Base-by-base conservation (phyloP, 2,888 invertebrate species). In the Pasiphila rectangulata region DNA sequence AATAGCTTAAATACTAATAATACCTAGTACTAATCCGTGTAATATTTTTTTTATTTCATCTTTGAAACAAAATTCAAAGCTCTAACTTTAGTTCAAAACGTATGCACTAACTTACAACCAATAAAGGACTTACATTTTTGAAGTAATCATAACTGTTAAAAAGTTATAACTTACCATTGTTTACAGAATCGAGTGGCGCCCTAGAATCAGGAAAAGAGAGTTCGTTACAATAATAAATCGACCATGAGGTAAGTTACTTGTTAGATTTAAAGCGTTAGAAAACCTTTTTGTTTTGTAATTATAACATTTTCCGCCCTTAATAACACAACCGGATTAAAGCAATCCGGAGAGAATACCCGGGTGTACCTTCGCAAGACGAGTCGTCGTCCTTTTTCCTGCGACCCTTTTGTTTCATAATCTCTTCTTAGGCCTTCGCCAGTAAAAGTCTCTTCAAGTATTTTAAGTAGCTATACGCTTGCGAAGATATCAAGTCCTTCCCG, bases 381-480 rank as follows among this genome's bases (percentile, higher is more conserved):
- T 40, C 36, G 35, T 30, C 27, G 36, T 37, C 50, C 45, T 34
- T 41, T 36, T 45, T 27, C 21, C 39, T 21, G 25, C 17, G 45
- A 36, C 32, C 49, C 30, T 41, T 40, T 50, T 45, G 36, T 40
- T 45, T 37, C 21, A 38, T 50, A 50, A 46, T 50, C 45, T 37
- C 39, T 40, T 44, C 20, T 9, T 40, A 12, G 25, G 36, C 34
- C 38, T 34, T 43, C 25, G 17, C 5, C n/a, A n/a, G 15, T 16
- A 9, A 17, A 17, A 5, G 27, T 27, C 12, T 27, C 3, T 40
- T 40, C 21, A 27, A 29, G 25, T 39, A 43, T 43, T 44, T 6
- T 30, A 30, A 36, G 41, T 45, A 37, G 16, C 12, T 21, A 17
- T 45, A 35, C 16, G 29, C 24, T 29, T 46, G 23, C 40, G 21